A percentile compares a stretch with the other conserved stretches of the same genome.
These are phyloP conservation scores for Crepidodera aurea DNA, from an alignment of 2,888 invertebrate genomes.

Conservation along the genomic window DNA sequence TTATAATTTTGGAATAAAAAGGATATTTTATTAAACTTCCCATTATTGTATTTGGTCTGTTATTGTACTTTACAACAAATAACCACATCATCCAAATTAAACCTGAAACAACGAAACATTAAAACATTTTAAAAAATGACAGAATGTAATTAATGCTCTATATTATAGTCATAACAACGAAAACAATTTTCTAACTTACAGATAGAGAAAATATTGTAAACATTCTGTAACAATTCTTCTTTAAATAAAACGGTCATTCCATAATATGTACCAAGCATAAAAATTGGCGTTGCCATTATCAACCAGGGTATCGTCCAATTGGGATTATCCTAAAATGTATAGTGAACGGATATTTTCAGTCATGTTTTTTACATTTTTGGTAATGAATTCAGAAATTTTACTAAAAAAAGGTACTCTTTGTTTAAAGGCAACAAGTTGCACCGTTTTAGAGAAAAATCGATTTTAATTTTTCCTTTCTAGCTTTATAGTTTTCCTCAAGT, in stretches of 20 bases:
- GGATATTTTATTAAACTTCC: neutral
- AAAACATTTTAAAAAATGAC: too few relatives aligned
- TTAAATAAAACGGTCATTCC: conserved; percentile 17
- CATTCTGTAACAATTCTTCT: conserved; percentile 25
- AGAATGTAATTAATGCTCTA: too few relatives aligned
- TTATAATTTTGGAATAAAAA: neutral
- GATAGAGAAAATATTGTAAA: conserved; percentile 28
- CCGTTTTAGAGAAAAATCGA: too few relatives aligned
- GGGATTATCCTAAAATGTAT: conserved; percentile 21
- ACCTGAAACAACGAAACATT: conserved; percentile 15
- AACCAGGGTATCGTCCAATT: conserved; percentile 32
- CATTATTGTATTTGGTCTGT: neutral
- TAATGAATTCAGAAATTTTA: too few relatives aligned
- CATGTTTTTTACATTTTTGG: too few relatives aligned
- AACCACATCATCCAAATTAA: conserved; percentile 31
- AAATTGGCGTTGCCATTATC: conserved; percentile 19
- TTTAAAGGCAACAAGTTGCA: too few relatives aligned
- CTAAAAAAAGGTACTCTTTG: too few relatives aligned
- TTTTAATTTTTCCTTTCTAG: too few relatives aligned
- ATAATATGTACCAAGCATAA: conserved; percentile 21
- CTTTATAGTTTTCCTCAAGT: too few relatives aligned
- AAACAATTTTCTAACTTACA: conserved; percentile 22
- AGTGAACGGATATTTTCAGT: too few relatives aligned
- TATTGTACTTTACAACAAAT: conserved; percentile 23
- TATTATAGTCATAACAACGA: too few relatives aligned